phyloP scores from a whole-genome alignment of 2,113 vertebrate species.

The Acinonyx jubatus region DNA sequence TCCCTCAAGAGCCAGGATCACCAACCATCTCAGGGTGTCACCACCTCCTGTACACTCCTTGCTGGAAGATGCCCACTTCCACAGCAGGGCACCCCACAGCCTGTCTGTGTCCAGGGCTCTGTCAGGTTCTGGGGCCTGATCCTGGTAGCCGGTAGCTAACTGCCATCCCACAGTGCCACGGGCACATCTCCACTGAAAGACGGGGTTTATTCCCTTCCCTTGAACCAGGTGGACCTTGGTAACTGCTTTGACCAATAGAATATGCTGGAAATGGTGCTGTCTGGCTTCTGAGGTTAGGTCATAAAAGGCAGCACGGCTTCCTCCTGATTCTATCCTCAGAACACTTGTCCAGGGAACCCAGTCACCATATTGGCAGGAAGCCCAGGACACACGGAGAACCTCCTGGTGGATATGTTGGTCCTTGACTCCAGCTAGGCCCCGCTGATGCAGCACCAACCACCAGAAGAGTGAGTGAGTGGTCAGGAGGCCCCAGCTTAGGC shows the following conservation, averaged over 20 bases:
- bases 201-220: neutral
- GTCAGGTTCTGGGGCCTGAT: neutral
- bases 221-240: neutral
- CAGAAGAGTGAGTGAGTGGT: neutral
- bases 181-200: neutral
- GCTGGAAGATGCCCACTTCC: neutral
- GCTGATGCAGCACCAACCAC: neutral
- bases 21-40: neutral
- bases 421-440: neutral
- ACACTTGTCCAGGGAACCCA: neutral
- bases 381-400: neutral
- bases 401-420: neutral
- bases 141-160: too few species aligned
- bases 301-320: neutral
- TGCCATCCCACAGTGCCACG: neutral
- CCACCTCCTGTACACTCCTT: neutral
- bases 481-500: neutral
- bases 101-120: too few species aligned
- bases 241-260: neutral
- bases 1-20: neutral
- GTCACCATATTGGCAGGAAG: neutral
- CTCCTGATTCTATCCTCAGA: neutral
- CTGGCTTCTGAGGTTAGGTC: neutral
- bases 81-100: neutral
- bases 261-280: neutral